Conservation (phyloP, 1,140 invertebrate genomes). For the Ctenoplectra terminalis region DNA sequence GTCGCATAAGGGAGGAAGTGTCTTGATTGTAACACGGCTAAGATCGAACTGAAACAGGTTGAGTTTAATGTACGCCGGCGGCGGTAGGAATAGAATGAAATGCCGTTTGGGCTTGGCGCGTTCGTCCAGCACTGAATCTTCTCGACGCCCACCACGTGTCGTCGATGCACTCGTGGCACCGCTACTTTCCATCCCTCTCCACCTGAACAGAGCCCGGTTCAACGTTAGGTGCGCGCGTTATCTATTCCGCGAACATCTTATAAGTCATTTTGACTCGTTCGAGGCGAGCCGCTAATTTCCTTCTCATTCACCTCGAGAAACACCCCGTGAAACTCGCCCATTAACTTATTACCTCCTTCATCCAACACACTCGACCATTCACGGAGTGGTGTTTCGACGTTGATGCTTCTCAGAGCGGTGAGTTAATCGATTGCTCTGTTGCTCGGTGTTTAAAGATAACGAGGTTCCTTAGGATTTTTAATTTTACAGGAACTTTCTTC, state of each 20-base stretch:
- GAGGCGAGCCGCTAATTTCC: constrained; percentile 36
- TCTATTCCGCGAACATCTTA: constrained; percentile 49
- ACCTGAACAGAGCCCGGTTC: neutral
- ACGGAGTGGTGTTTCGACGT: neutral
- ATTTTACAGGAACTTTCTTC: too few species aligned
- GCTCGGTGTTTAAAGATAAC: neutral
- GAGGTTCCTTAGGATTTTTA: neutral
- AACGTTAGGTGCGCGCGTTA: constrained; percentile 1
- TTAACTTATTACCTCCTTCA: constrained; percentile 15
- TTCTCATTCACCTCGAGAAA: constrained; percentile 16
- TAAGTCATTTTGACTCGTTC: constrained; percentile 56
- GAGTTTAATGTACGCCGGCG: constrained; percentile 65
- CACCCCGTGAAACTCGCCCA: constrained; percentile 19
- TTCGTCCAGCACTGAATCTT: constrained; percentile 70
- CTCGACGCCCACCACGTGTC: constrained; percentile 70
- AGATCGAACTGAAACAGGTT: constrained; percentile 66
- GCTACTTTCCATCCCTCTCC: constrained; percentile 12
- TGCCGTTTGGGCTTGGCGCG: constrained; percentile 68
- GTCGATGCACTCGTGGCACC: constrained; percentile 56
- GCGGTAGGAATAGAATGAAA: constrained; percentile 69
- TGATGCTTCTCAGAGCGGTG: neutral
- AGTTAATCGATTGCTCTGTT: neutral
- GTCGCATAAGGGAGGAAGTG: constrained; percentile 37
- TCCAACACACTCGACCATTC: neutral
- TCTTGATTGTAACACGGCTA: constrained; percentile 54